These are phyloP conservation scores for Micromussa lordhowensis DNA, from an alignment of 92 coral and sea anemone genomes.

Conservation along the genomic window DNA sequence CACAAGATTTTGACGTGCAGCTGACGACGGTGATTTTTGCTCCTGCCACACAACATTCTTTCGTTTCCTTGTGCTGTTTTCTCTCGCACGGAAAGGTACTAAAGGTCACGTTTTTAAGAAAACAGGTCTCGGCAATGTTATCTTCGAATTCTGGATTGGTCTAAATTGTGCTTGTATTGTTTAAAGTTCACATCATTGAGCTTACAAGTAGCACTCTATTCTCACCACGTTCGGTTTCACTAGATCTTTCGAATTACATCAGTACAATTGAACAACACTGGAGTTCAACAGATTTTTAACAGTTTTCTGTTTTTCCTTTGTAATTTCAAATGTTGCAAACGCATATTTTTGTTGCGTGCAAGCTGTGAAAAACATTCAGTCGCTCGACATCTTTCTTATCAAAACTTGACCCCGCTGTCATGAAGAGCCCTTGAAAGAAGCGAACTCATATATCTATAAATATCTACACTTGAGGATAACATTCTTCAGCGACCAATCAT, in stretches of 20 bases:
- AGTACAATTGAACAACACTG: not conserved
- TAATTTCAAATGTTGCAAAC: not conserved
- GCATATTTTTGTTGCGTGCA: conserved; percentile 54
- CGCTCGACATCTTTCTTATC: conserved; percentile 12
- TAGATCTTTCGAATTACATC: not conserved
- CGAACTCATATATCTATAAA: conserved; percentile 35
- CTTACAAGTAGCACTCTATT: not conserved
- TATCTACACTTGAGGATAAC: conserved; percentile 26
- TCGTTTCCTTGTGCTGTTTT: conserved; percentile 14
- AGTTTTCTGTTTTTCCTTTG: no score
- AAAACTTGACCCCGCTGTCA: conserved; percentile 36
- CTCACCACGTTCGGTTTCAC: not conserved
- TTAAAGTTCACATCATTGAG: conserved; percentile 17
- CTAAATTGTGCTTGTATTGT: conserved; percentile 7
- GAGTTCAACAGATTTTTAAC: not conserved
- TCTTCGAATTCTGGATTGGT: conserved; percentile 11
- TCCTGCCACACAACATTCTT: conserved; percentile 21
- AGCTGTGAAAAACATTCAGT: conserved; percentile 12
- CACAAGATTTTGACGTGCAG: conserved; percentile 7
- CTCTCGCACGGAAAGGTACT: not conserved
- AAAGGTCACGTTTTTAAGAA: conserved; percentile 21
- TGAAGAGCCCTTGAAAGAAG: conserved; percentile 6
- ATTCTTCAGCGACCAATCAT: conserved; percentile 30
- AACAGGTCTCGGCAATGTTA: not conserved
- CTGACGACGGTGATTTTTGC: not conserved